Conservation (phyloP, 2,888 invertebrate genomes). For the Metacarcinus magister region DNA sequence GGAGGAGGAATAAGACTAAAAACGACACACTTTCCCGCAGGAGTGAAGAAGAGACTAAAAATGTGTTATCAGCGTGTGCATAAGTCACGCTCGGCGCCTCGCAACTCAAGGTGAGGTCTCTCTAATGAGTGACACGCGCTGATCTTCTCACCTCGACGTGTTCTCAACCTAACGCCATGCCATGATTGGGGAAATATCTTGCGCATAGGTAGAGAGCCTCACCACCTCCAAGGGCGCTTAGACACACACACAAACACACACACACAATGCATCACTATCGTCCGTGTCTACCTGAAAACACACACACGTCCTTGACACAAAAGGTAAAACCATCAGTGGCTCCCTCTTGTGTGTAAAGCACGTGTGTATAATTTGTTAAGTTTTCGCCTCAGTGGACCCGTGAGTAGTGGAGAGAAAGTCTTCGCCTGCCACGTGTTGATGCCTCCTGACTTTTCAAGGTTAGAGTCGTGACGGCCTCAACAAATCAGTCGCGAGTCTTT, state of each 20-base stretch:
- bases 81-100: background rate
- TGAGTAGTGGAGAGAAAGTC: background rate
- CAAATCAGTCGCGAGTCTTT: background rate
- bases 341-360: too few relatives aligned
- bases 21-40: slow-evolving; percentile 5
- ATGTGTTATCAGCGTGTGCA: background rate
- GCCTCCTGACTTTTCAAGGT: background rate
- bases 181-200: background rate
- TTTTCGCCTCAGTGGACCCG: slow-evolving; percentile 10
- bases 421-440: background rate
- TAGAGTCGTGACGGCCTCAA: background rate
- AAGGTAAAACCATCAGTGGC: too few relatives aligned
- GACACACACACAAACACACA: background rate
- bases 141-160: too few relatives aligned
- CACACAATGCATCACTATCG: background rate
- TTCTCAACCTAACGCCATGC: too few relatives aligned
- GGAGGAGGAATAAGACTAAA: too few relatives aligned
- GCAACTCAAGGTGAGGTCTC: background rate
- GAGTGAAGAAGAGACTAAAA: background rate
- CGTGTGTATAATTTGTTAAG: background rate
- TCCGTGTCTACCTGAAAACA: background rate
- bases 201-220: background rate
- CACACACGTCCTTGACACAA: background rate
- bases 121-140: too few relatives aligned
- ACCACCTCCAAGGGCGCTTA: background rate